These are phyloP conservation scores for Macaria liturata DNA, from an alignment of 2,888 invertebrate genomes.

Conservation along the genomic window DNA sequence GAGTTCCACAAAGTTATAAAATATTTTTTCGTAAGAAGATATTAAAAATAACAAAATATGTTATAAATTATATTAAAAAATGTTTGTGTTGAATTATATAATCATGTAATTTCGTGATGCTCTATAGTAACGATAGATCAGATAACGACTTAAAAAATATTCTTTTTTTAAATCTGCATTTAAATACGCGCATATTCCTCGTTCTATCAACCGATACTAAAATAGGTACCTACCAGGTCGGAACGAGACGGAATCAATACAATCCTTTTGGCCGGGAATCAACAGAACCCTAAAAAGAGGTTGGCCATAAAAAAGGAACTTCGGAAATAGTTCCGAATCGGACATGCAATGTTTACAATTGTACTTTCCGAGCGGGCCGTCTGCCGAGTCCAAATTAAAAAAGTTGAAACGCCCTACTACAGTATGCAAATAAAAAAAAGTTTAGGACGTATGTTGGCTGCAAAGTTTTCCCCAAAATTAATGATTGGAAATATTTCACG, in stretches of 20 bases:
- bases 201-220: too few relatives aligned
- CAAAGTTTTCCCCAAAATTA: constrained; percentile 35
- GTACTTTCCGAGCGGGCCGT: constrained; percentile 19
- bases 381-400: constrained; percentile 64
- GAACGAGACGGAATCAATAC: not conserved
- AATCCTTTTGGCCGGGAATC: not conserved
- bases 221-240: too few relatives aligned
- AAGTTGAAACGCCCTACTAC: constrained; percentile 59
- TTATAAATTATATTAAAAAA: too few relatives aligned
- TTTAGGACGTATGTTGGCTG: constrained; percentile 30
- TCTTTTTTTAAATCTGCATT: too few relatives aligned
- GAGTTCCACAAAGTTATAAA: too few relatives aligned
- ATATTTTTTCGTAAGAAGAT: too few relatives aligned
- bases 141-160: too few relatives aligned
- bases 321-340: constrained; percentile 23
- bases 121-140: too few relatives aligned
- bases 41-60: too few relatives aligned
- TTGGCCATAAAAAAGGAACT: constrained; percentile 16
- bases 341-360: constrained; percentile 28
- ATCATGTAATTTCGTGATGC: too few relatives aligned
- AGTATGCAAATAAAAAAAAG: constrained; percentile 51
- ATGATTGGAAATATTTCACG: constrained; percentile 38
- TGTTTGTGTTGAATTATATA: too few relatives aligned
- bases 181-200: too few relatives aligned
- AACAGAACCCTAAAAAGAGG: constrained; percentile 15